phyloP scores from a whole-genome alignment of 2,888 invertebrate species.

The Paralinhomoeus sp. region DNA sequence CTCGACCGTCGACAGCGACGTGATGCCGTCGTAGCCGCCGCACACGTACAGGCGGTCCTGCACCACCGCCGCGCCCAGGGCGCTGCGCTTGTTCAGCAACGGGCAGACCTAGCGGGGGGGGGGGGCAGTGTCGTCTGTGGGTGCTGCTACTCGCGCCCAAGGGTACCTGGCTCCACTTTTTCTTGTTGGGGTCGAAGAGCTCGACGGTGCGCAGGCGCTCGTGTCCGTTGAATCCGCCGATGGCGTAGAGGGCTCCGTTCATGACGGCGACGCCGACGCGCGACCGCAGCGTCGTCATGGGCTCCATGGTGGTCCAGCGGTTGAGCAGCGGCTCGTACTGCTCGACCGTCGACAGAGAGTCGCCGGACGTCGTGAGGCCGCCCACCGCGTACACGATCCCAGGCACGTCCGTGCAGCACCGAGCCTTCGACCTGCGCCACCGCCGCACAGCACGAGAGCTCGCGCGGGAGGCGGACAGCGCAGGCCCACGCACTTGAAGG shows the following conservation, averaged over 20 bases:
- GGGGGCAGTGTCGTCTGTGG: too few species aligned
- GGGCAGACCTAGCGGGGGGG: too few species aligned
- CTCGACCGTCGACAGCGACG: conserved; percentile 59
- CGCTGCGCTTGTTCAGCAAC: conserved; percentile 4
- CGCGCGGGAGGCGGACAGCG: too few species aligned
- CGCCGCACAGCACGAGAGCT: too few species aligned
- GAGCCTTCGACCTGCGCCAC: conserved; percentile 40
- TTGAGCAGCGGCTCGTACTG: conserved; percentile 45
- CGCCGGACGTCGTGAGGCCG: conserved; percentile 53
- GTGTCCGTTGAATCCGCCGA: conserved; percentile 57
- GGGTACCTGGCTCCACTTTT: conserved; percentile 50
- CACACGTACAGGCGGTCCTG: conserved; percentile 14
- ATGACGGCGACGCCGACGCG: conserved; percentile 48
- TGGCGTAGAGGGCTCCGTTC: conserved; percentile 45
- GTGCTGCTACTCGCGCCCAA: too few species aligned
- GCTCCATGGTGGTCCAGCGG: conserved; percentile 26
- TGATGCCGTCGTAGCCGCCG: conserved; percentile 42
- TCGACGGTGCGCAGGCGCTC: conserved; percentile 61
- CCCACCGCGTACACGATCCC: conserved; percentile 68
- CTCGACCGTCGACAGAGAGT: conserved; percentile 60
- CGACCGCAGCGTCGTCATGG: conserved; percentile 60
- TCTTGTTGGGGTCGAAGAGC: conserved; percentile 49
- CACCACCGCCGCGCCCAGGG: conserved; percentile 9
- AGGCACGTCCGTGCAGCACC: conserved; percentile 44
- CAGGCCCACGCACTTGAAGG: conserved; percentile 31